These are phyloP conservation scores for Coryphaenoides rupestris DNA, from an alignment of 2,113 vertebrate species.

Conservation along the genomic window DNA sequence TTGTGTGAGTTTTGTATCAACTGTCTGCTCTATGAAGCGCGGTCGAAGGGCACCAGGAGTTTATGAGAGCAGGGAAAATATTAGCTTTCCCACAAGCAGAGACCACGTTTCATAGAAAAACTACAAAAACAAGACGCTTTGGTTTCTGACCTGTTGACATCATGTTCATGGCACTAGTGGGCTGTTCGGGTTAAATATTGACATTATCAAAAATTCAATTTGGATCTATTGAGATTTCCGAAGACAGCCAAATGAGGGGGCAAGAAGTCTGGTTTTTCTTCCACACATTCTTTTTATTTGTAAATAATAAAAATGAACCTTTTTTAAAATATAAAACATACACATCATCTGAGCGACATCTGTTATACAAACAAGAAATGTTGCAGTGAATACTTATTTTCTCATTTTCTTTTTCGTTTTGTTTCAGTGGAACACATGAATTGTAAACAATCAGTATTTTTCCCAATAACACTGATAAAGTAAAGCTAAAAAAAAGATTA, in stretches of 20 bases:
- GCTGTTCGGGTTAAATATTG: not conserved
- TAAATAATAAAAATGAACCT: constrained; percentile 81
- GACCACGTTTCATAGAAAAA: constrained; percentile 4
- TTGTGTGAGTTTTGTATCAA: not conserved
- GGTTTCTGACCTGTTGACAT: constrained; percentile 8
- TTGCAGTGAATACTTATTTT: constrained; percentile 72
- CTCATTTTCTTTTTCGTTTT: constrained; percentile 59
- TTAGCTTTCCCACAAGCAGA: constrained; percentile 40
- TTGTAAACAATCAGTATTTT: constrained; percentile 78
- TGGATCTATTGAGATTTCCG: not conserved
- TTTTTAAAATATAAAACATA: constrained; percentile 77
- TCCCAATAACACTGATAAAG: constrained; percentile 72
- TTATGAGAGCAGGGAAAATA: constrained; percentile 39
- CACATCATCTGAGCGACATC: constrained; percentile 81
- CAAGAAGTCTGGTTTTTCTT: constrained; percentile 46
- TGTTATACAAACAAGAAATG: constrained; percentile 79
- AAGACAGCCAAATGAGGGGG: not conserved
- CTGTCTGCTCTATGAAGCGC: constrained; percentile 13
- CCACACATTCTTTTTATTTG: constrained; percentile 83
- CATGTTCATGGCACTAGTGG: constrained; percentile 4
- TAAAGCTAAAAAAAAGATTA: constrained; percentile 11
- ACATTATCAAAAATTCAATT: not conserved
- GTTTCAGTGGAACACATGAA: constrained; percentile 73
- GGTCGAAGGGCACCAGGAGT: constrained; percentile 14
- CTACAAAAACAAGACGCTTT: not conserved